Conservation (phyloP, 2,113 vertebrate species). For the Solenodon paradoxus region DNA sequence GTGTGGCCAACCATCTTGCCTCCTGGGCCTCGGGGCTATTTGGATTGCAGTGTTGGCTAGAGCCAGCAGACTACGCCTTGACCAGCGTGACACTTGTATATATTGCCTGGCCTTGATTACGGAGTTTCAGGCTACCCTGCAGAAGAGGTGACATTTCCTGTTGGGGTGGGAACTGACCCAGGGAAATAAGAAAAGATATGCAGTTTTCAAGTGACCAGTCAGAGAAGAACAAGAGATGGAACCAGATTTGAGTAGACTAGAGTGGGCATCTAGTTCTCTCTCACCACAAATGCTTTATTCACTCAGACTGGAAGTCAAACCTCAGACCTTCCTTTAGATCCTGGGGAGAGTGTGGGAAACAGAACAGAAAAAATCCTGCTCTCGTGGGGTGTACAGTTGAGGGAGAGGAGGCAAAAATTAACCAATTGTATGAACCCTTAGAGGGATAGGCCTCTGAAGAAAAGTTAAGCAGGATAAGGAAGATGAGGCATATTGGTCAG, state of each 20-base stretch:
- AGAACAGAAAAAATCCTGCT: background rate
- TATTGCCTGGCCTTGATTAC: background rate
- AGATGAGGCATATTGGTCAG: background rate
- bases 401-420: background rate
- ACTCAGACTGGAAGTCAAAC: background rate
- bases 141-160: background rate
- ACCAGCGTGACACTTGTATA: background rate
- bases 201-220: background rate
- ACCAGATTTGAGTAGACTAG: background rate
- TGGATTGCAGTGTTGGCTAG: background rate
- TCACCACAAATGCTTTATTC: background rate
- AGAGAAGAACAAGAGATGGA: background rate
- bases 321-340: background rate
- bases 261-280: background rate
- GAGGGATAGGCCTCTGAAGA: background rate
- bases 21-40: background rate
- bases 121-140: background rate
- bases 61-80: too few relatives aligned
- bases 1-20: background rate
- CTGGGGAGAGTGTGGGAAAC: background rate
- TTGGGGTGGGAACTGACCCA: background rate
- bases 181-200: background rate
- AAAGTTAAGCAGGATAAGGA: background rate
- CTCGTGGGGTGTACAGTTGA: background rate
- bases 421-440: background rate